Evolutionary conservation across 2,797 vertebrate genomes (phyloP), one percentile per base, ranked within the genome.

Genomic region (Discoglossus pictus): DNA sequence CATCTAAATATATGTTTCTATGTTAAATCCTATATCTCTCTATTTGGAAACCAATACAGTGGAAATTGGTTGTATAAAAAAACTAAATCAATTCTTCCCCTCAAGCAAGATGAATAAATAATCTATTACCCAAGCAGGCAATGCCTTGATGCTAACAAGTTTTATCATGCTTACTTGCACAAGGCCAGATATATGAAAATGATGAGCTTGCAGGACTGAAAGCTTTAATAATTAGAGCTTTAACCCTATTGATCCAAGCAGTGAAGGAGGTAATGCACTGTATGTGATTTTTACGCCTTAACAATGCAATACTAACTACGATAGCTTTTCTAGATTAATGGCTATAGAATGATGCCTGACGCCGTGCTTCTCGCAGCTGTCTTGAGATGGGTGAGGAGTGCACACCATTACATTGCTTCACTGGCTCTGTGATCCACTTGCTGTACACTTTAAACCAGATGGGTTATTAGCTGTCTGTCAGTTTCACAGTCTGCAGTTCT

Each of bases 141-240:
- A 18, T 20, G 43, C 50, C 13, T 47, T 34, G 40, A 40, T 16
- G n/a, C n/a, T 36, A 63, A 56, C 51, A 48, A 23, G 60, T 55
- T 39, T 34, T 5, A 39, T 40, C 25, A 18, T 44, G 27, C 20
- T 34, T 56, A 13, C 31, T 21, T 8, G 13, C 25, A 48, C 42
- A 34, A 40, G 43, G 34, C 34, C 34, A 16, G 48, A 50, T 39
- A 27, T 13, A 47, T 24, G 13, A 61, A 56, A 70, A 9, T 17
- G 42, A 56, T 70, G 60, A 63, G 52, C 24, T 50, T 56, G 51
- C 52, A 70, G 47, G 12, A 31, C 36, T 39, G 9, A 27, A 59
- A 17, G 16, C n/a, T 42, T 50, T 16, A 18, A 40, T 27, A 25
- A 56, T 39, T 58, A 36, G 10, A 42, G 27, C 27, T 8, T 31